These are phyloP conservation scores for Troides helena DNA, from an alignment of 2,888 invertebrate genomes.

Conservation along the genomic window DNA sequence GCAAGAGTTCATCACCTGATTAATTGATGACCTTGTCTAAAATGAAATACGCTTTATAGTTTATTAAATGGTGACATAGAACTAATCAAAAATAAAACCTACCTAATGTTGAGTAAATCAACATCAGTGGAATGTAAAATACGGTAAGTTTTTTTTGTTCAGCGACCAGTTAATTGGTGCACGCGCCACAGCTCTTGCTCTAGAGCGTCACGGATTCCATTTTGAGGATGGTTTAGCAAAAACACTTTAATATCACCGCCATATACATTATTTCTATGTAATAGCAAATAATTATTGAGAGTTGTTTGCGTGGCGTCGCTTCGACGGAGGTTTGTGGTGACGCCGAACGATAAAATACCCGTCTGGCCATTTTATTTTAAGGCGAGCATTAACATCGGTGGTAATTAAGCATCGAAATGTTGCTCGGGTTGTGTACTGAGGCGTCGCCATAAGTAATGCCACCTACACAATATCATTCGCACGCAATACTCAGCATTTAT, in stretches of 20 bases:
- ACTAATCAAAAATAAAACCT: background rate
- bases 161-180: conserved; percentile 19
- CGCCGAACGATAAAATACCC: conserved; percentile 58
- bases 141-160: conserved; percentile 18
- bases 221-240: conserved; percentile 20
- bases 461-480: conserved; percentile 39
- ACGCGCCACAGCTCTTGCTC: conserved; percentile 15
- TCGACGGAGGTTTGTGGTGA: conserved; percentile 38
- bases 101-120: conserved; percentile 17
- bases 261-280: conserved; percentile 27
- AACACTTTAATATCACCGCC: conserved; percentile 22
- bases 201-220: conserved; percentile 22
- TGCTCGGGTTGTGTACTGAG: conserved; percentile 48
- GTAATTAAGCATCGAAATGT: conserved; percentile 74
- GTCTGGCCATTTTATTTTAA: conserved; percentile 60
- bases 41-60: too few species aligned
- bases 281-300: conserved; percentile 29
- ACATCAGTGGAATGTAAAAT: conserved; percentile 23
- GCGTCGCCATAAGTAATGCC: conserved; percentile 64
- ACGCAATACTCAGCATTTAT: conserved; percentile 31
- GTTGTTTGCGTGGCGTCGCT: conserved; percentile 40
- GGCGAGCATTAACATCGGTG: conserved; percentile 57
- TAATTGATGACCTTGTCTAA: too few species aligned
- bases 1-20: too few species aligned
- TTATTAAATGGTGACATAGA: too few species aligned